Evolutionary conservation across 2,888 invertebrate genomes (phyloP).

Genomic region (Scaptomyza polygonia): DNA sequence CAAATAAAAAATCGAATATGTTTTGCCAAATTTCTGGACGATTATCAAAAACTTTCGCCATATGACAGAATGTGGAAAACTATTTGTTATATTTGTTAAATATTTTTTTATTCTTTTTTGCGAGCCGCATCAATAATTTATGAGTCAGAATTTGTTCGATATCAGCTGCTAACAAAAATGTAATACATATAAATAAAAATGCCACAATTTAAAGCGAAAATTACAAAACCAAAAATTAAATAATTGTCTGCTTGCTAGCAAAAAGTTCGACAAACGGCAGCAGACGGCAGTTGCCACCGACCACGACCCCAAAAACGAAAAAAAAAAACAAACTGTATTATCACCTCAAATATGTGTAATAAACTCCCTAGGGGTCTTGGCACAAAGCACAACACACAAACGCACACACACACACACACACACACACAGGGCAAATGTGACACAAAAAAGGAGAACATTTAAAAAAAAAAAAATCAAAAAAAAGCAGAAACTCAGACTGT

Average conservation of each 20-base stretch:
- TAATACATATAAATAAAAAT: slow-evolving; percentile 68
- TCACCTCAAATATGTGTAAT: slow-evolving; percentile 81
- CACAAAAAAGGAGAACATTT: slow-evolving; percentile 32
- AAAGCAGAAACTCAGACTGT: slow-evolving; percentile 41
- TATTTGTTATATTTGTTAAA: slow-evolving; percentile 19
- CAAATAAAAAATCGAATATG: slow-evolving; percentile 59
- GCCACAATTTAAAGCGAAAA: slow-evolving; percentile 42
- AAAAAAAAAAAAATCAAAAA: slow-evolving; percentile 15
- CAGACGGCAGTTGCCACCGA: slow-evolving; percentile 14
- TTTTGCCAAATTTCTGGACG: slow-evolving; percentile 76
- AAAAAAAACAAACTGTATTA: slow-evolving; percentile 67
- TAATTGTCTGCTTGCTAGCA: slow-evolving; percentile 34
- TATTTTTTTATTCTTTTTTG: slow-evolving; percentile 22
- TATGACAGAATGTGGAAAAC: slow-evolving; percentile 46
- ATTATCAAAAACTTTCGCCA: slow-evolving; percentile 64
- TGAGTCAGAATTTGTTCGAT: slow-evolving; percentile 50
- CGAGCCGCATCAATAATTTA: slow-evolving; percentile 66
- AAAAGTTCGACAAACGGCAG: slow-evolving; percentile 50
- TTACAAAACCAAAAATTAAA: slow-evolving; percentile 29
- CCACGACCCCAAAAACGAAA: slow-evolving; percentile 16
- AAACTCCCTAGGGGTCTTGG: slow-evolving; percentile 67
- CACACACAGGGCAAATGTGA: slow-evolving; percentile 37
- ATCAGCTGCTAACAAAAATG: slow-evolving; percentile 67
- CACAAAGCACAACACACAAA: slow-evolving; percentile 46
- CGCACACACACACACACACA: slow-evolving; percentile 16